These are phyloP conservation scores for Cyrtorhinus lividipennis DNA, from an alignment of 1,140 invertebrate species.

Conservation along the genomic window DNA sequence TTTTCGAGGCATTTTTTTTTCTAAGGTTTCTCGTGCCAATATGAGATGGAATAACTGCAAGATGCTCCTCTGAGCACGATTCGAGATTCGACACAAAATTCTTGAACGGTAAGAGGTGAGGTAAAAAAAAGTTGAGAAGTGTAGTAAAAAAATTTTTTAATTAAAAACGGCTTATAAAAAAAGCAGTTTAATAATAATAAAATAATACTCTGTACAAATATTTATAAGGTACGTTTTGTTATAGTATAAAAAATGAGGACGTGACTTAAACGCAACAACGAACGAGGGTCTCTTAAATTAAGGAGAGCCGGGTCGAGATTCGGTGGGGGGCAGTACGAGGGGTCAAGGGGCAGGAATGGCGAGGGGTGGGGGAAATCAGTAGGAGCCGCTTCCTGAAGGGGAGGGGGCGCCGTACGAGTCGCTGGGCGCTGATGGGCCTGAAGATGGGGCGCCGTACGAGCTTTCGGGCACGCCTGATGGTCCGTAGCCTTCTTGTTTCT, in stretches of 20 bases:
- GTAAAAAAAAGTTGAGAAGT: background rate
- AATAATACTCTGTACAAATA: slow-evolving; percentile 14
- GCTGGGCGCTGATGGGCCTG: slow-evolving; percentile 23
- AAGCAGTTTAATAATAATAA: slow-evolving; percentile 12
- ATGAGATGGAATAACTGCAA: too few species aligned
- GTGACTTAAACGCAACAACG: slow-evolving; percentile 9
- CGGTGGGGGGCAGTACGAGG: slow-evolving; percentile 1
- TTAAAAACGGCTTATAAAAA: slow-evolving; percentile 13
- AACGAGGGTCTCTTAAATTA: slow-evolving; percentile 10
- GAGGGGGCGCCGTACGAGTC: slow-evolving; percentile 34
- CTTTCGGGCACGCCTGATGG: slow-evolving; percentile 27
- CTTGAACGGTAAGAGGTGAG: too few species aligned
- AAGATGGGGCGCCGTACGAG: slow-evolving; percentile 34
- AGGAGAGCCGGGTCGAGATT: slow-evolving; percentile 13
- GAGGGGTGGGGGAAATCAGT: slow-evolving; percentile 4
- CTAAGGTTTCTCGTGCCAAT: too few species aligned
- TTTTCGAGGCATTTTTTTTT: too few species aligned
- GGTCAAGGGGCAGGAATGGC: background rate
- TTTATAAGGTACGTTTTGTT: slow-evolving; percentile 15
- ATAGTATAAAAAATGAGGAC: slow-evolving; percentile 6
- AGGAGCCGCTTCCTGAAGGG: slow-evolving; percentile 12
- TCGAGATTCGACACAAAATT: too few species aligned
- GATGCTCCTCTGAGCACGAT: too few species aligned
- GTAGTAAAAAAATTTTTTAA: background rate
- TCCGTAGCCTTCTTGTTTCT: slow-evolving; percentile 30